Evolutionary conservation across 2,797 vertebrate genomes (phyloP).

Genomic region (Lophotriccus pileatus): DNA sequence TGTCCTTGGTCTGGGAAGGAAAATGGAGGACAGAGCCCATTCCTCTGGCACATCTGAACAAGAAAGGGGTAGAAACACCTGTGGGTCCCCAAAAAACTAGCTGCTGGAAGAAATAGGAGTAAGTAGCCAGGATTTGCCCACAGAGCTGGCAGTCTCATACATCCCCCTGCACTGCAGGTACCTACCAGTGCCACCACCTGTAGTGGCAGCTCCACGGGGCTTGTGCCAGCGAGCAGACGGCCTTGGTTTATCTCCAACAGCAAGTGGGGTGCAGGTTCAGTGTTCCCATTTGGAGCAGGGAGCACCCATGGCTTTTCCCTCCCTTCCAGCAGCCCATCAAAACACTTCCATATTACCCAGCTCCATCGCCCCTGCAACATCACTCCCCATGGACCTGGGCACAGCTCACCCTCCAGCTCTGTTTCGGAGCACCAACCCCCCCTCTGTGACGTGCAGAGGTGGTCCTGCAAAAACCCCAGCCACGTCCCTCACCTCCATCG

Average conservation of each 20-base stretch:
- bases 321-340: not conserved
- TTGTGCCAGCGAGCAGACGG: accelerated
- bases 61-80: not conserved
- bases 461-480: not conserved
- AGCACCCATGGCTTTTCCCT: accelerated
- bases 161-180: not conserved
- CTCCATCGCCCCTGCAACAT: not conserved
- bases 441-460: accelerated
- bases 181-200: accelerated
- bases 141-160: not conserved
- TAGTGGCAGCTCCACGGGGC: accelerated
- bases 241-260: not conserved
- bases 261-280: accelerated
- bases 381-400: accelerated
- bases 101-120: not conserved
- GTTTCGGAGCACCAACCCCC: accelerated
- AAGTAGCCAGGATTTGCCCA: not conserved
- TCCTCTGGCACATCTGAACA: not conserved
- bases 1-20: not conserved
- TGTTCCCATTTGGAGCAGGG: not conserved
- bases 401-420: not conserved
- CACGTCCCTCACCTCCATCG: accelerated
- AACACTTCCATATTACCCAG: not conserved
- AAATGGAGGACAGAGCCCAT: accelerated
- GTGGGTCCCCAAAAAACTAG: not conserved